Percentiles rank a stretch among this genome's conserved stretches.
phyloP scores from a whole-genome alignment of 2,797 vertebrate genomes.

The Vultur gryphus region DNA sequence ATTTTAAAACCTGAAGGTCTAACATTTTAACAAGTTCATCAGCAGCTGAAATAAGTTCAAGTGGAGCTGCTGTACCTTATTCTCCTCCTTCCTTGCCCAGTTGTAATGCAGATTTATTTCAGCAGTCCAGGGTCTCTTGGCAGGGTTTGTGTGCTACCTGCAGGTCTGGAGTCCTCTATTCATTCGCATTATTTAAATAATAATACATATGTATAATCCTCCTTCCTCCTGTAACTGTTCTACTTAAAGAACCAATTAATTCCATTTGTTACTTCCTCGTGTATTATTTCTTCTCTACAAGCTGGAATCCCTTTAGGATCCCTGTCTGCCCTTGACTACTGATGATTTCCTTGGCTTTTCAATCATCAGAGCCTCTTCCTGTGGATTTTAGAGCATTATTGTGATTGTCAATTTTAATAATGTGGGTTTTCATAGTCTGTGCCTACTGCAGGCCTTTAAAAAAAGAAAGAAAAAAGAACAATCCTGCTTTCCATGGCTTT shows the following conservation, averaged over 20 bases:
- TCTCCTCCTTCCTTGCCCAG: neutral
- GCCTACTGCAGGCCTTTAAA: neutral
- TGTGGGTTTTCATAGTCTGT: neutral
- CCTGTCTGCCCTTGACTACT: conserved; percentile 57
- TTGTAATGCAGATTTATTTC: conserved; percentile 24
- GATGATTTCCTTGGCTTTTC: conserved; percentile 62
- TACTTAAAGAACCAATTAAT: conserved; percentile 73
- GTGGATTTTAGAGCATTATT: conserved; percentile 27
- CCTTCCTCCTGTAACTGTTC: conserved; percentile 66
- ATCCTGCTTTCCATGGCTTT: neutral
- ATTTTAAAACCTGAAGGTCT: neutral
- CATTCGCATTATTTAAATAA: conserved; percentile 67
- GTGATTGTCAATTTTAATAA: conserved; percentile 52
- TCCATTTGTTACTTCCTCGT: conserved; percentile 70
- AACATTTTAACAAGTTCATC: neutral
- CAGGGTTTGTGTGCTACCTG: conserved; percentile 44
- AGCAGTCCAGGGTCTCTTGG: conserved; percentile 33
- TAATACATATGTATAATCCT: conserved; percentile 68
- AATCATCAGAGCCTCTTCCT: conserved; percentile 17
- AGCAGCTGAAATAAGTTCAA: neutral
- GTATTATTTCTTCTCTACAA: conserved; percentile 53
- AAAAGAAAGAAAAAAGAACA: neutral
- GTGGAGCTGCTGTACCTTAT: neutral
- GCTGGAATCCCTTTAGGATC: conserved; percentile 63
- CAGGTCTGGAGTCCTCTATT: conserved; percentile 51